Evolutionary conservation across 2,888 invertebrate genomes (phyloP), one percentile per base, ranked within the genome.

Genomic region (Agonopterix heracliana): DNA sequence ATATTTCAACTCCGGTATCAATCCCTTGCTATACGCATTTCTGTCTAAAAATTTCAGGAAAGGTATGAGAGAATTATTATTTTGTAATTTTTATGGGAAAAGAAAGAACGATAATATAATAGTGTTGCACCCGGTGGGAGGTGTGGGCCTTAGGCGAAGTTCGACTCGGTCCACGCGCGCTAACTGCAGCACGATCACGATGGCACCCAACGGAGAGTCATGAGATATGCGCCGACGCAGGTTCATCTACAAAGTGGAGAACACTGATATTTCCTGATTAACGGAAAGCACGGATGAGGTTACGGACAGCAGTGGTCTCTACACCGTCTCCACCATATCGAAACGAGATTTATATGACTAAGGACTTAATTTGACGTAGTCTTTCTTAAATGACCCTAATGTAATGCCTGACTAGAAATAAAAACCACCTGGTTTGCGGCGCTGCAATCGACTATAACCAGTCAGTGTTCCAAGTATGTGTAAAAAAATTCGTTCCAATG

Each of bases 11-110:
- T 96, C 96, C 12, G 97, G 94, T 45, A 91, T 97, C 55, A 97
- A 98, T 82, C 97, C 97, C 0, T 86, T 97, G 47, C 90, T 98
- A 8, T 98, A 97, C 81, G 97, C 97, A 3, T 95, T 97, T 74
- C 88, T 97, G 47, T 91, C 92, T 3, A 92, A 93, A 54, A 94
- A 95, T 68, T 96, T 96, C 77, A 90, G 95, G 48, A 93, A 93
- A 68, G 96, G 96, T 13, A 95, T 97, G 93, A 90, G 92, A 54
- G 96, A 97, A 75, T 89, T 96, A 17, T 76, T 96, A 36, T 89
- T 92, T 53, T 95, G 94, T 68, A 85, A 77, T 49, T 82, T 74
- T 49, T 74, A 77, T 17, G 76, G 75, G 0, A 84, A 85, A 52
- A 73, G 74, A 51, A 87, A 85, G 65, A 80, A 71, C 47, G 82